These are phyloP conservation scores for Spongilla lacustris DNA, from an alignment of 37 sponge, comb jelly and placozoan species.

Conservation along the genomic window DNA sequence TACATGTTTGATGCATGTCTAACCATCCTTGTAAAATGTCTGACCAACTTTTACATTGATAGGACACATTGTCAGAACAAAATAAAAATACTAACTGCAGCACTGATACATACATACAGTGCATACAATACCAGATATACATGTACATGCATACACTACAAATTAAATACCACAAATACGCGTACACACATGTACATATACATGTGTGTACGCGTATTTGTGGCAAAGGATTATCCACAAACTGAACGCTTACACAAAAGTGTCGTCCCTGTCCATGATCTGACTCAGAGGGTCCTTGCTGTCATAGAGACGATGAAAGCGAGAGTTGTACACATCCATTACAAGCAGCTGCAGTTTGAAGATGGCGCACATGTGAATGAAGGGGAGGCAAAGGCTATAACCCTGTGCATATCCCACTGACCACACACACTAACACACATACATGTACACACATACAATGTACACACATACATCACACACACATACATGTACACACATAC, in stretches of 20 bases:
- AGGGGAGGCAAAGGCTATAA: not conserved
- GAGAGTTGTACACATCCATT: conserved; percentile 81
- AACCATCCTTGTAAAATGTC: too few species aligned
- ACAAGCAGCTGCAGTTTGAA: conserved; percentile 54
- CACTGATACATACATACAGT: too few species aligned
- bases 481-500: not conserved
- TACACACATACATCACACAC: not conserved
- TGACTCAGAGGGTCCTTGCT: conserved; percentile 53
- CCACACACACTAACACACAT: not conserved
- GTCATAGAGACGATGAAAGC: conserved; percentile 84
- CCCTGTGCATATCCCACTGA: not conserved
- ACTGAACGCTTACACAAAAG: conserved; percentile 47
- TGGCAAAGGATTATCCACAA: not conserved
- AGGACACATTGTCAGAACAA: too few species aligned
- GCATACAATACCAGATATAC: too few species aligned
- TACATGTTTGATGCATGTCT: too few species aligned
- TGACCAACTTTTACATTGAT: too few species aligned
- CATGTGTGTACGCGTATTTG: too few species aligned
- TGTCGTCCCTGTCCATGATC: conserved; percentile 86
- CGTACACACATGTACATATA: not conserved
- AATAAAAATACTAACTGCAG: too few species aligned
- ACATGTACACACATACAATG: not conserved
- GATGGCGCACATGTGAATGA: not conserved
- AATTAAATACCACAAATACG: too few species aligned
- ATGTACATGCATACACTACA: too few species aligned